phyloP scores from a whole-genome alignment of 2,113 vertebrate genomes.

The Rhabdomys dilectus region DNA sequence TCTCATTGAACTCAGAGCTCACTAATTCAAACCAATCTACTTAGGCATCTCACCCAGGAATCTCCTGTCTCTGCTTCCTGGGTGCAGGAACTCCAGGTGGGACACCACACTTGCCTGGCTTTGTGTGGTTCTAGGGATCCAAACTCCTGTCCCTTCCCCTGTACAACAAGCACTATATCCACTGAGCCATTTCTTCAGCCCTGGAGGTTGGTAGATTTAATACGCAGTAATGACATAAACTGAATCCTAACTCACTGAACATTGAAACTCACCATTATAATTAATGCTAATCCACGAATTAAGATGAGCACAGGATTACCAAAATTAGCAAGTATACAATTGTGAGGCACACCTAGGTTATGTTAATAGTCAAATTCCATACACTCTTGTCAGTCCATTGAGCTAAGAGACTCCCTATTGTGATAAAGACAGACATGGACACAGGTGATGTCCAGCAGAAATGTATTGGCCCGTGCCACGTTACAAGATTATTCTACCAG shows the following conservation, averaged over 20 bases:
- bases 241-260: neutral
- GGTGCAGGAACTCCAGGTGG: too few relatives aligned
- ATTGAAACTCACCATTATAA: neutral
- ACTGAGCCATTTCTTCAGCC: neutral
- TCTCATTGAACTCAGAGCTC: neutral
- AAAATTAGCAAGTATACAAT: neutral
- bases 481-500: neutral
- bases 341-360: neutral
- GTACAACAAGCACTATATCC: neutral
- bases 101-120: neutral
- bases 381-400: rapidly evolving
- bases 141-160: neutral
- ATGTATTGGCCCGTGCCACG: neutral
- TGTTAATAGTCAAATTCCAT: neutral
- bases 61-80: neutral
- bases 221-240: neutral
- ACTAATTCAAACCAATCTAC: neutral
- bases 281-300: neutral
- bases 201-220: neutral
- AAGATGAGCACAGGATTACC: neutral
- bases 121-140: neutral
- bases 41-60: neutral
- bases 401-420: neutral
- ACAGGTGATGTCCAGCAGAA: neutral
- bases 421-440: neutral